Conservation (phyloP, 2,888 invertebrate species). For the Muschampia plurimacula region DNA sequence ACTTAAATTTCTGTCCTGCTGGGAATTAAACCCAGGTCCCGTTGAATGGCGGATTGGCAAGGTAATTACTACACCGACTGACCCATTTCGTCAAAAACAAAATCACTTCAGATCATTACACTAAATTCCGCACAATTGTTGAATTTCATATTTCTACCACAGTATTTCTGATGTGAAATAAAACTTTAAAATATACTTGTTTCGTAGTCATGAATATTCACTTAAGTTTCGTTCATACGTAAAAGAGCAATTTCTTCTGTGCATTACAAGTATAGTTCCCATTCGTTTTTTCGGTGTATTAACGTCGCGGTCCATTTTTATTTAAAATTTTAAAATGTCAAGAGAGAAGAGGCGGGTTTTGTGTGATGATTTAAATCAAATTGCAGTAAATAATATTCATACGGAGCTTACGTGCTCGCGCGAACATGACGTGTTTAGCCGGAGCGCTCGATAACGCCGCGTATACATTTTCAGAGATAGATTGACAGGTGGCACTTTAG, state of each 20-base stretch:
- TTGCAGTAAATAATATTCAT: slow-evolving; percentile 48
- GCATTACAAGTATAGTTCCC: slow-evolving; percentile 1
- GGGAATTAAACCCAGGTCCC: no score
- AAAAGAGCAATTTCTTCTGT: neutral
- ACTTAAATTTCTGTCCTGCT: no score
- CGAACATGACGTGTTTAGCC: slow-evolving; percentile 44
- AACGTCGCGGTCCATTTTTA: slow-evolving; percentile 15
- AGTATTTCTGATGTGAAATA: neutral
- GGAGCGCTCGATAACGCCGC: slow-evolving; percentile 34
- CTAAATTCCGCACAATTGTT: neutral
- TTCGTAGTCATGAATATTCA: neutral
- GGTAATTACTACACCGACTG: no score
- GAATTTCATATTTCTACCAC: neutral
- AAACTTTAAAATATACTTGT: neutral
- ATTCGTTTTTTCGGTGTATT: slow-evolving; percentile 7
- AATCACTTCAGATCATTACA: neutral
- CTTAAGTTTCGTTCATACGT: slow-evolving; percentile 4
- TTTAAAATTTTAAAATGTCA: slow-evolving; percentile 29
- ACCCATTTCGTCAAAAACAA: neutral
- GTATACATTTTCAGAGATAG: slow-evolving; percentile 33
- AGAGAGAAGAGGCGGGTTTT: slow-evolving; percentile 26
- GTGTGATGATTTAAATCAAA: slow-evolving; percentile 35
- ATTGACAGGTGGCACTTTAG: slow-evolving; percentile 35
- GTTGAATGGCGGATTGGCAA: no score
- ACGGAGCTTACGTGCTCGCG: slow-evolving; percentile 43